Evolutionary conservation across 1,140 invertebrate species (phyloP), one percentile per base, ranked within the genome.

Genomic region (Trissolcus basalis): DNA sequence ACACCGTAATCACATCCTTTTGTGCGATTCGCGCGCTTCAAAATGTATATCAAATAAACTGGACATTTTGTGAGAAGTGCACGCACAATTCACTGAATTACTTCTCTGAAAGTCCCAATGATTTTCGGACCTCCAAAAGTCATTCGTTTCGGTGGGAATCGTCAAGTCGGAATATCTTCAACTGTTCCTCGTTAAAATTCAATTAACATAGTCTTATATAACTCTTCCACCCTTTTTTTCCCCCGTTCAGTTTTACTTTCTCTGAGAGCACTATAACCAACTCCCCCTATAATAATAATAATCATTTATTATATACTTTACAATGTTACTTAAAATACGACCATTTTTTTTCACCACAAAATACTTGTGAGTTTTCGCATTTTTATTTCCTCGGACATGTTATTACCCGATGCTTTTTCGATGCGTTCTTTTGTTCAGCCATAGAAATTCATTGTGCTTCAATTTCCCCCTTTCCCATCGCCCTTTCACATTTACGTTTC

Each of bases 251-350:
- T 50, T 39, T 41, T n/a, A 27, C 43, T 61, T 54, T n/a, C n/a
- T n/a, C n/a, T n/a, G n/a, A n/a, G n/a, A n/a, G n/a, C n/a, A n/a
- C n/a, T n/a, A n/a, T n/a, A n/a, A n/a, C n/a, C n/a, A n/a, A n/a
- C n/a, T n/a, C n/a, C 35, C 58, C 58, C 56, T 71, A 50, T 27
- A 7, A 5, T 14, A 9, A 32, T 71, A 49, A 56, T 71, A 36
- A 35, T 56, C 51, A 45, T 71, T 61, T 71, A 63, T 63, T 71
- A 61, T 63, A 63, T 4, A 11, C 50, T 71, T 64, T 59, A 72
- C 59, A 63, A 53, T 72, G 45, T 58, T 64, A 64, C 59, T 63
- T 64, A 36, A 64, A 71, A 47, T 58, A 55, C 55, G 27, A 15
- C 41, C 44, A 39, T 50, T 36, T 27, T 48, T 41, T 16, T 45